These are phyloP conservation scores for Augochlorella aurata DNA, from an alignment of 2,888 invertebrate species.

Conservation along the genomic window DNA sequence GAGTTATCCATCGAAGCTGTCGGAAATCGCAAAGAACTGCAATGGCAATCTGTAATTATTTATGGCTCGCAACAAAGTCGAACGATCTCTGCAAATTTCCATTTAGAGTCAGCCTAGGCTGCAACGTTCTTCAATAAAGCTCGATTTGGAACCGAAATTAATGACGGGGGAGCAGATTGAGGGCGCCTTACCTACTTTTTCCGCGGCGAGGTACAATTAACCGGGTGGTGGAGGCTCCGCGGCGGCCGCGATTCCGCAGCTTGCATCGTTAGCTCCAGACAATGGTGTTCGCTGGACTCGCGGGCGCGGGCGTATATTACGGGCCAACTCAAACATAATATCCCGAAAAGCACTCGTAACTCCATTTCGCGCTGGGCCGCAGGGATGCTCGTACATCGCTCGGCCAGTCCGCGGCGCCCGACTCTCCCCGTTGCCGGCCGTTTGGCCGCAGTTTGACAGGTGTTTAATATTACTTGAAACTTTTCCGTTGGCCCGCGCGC, in stretches of 20 bases:
- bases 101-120: too few species aligned
- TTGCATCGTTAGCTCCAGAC: conserved; percentile 36
- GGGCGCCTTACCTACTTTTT: not conserved
- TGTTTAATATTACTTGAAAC: conserved; percentile 76
- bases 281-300: conserved; percentile 45
- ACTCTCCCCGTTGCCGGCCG: conserved; percentile 58
- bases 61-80: too few species aligned
- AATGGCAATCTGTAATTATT: too few species aligned
- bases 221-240: conserved; percentile 2
- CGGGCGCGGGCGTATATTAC: conserved; percentile 73
- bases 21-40: too few species aligned
- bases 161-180: too few species aligned
- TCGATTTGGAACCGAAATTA: too few species aligned
- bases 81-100: too few species aligned
- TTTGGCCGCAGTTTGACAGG: conserved; percentile 74
- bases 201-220: conserved; percentile 30
- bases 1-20: too few species aligned
- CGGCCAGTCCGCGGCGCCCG: not conserved
- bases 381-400: conserved; percentile 43
- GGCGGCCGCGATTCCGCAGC: conserved; percentile 3
- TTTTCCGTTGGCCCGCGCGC: conserved; percentile 55
- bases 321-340: conserved; percentile 80
- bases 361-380: conserved; percentile 68
- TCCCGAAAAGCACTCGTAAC: conserved; percentile 79
- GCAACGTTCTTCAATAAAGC: too few species aligned